phyloP scores from a whole-genome alignment of 2,888 invertebrate species.

The Osmoderma eremita region DNA sequence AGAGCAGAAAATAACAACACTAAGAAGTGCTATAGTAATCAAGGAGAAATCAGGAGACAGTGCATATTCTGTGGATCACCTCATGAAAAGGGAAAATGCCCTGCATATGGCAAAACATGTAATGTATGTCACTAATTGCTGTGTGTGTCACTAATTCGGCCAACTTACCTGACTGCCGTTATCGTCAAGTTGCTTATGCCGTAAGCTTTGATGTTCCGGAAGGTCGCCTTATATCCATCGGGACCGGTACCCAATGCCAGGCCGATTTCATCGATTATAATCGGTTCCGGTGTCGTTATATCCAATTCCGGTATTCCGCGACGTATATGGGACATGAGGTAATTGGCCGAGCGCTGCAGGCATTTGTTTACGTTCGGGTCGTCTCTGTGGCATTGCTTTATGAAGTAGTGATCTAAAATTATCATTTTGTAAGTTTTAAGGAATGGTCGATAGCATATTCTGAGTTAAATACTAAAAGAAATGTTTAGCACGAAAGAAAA shows the following conservation, averaged over 20 bases:
- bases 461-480: too few species aligned
- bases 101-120: too few species aligned
- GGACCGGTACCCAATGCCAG: conserved; percentile 83
- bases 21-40: too few species aligned
- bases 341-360: conserved; percentile 78
- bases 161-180: conserved; percentile 77
- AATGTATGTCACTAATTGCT: too few species aligned
- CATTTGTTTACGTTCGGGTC: conserved; percentile 80
- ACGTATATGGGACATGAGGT: conserved; percentile 75
- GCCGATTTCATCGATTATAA: conserved; percentile 84
- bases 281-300: conserved; percentile 78
- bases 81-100: too few species aligned
- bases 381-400: conserved; percentile 77
- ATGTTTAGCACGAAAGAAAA: too few species aligned
- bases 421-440: neutral
- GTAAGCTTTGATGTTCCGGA: conserved; percentile 81
- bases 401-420: conserved; percentile 70
- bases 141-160: too few species aligned
- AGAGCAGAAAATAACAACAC: too few species aligned
- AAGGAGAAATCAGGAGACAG: too few species aligned
- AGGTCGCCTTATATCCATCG: conserved; percentile 83
- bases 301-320: conserved; percentile 80
- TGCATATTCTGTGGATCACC: too few species aligned
- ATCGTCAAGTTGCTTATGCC: conserved; percentile 85
- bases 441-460: too few species aligned